Conservation (phyloP, 2,888 invertebrate genomes). For the Creontiades dilutus region DNA sequence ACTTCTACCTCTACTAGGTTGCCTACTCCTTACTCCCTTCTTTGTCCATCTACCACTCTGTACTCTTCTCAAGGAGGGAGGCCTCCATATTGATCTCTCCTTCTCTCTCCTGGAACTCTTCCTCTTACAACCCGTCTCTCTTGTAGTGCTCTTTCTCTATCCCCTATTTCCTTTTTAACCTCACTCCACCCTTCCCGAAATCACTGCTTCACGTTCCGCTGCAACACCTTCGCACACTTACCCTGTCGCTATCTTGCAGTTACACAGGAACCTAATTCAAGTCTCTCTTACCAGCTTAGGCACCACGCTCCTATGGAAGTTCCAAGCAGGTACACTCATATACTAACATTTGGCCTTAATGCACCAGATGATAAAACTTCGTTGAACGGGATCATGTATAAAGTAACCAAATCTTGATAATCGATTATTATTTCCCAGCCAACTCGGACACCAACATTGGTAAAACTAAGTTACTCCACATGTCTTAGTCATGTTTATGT, state of each 20-base stretch:
- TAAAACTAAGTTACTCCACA: too few relatives aligned
- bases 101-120: not conserved
- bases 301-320: too few relatives aligned
- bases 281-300: not conserved
- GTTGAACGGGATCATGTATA: too few relatives aligned
- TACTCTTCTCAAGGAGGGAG: conserved; percentile 23
- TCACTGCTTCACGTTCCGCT: conserved; percentile 9
- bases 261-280: not conserved
- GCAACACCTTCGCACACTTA: not conserved
- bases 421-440: too few relatives aligned
- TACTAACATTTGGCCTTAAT: too few relatives aligned
- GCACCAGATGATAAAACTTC: too few relatives aligned
- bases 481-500: too few relatives aligned
- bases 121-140: conserved; percentile 1
- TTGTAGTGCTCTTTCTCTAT: not conserved
- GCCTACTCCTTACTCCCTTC: not conserved
- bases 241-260: not conserved
- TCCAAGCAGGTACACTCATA: too few relatives aligned
- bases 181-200: not conserved
- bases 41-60: not conserved
- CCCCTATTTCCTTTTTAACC: conserved; percentile 12
- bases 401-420: too few relatives aligned
- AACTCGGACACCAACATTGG: too few relatives aligned
- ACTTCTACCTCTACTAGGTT: not conserved
- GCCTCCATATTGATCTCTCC: conserved; percentile 37